Evolutionary conservation across 2,888 invertebrate species (phyloP).

Genomic region (Agelastica alni): DNA sequence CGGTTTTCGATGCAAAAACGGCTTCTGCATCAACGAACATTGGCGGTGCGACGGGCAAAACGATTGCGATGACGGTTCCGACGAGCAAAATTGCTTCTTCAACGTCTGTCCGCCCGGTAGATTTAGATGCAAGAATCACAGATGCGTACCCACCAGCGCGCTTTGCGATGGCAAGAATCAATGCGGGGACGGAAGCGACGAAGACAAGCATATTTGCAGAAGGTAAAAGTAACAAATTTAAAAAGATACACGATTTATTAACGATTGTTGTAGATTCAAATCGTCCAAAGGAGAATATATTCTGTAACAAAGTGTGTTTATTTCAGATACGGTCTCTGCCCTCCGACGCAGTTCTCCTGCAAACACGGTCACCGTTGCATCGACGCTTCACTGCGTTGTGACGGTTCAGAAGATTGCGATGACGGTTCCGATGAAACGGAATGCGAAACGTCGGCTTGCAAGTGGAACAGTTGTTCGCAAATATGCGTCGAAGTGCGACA

Average conservation of each 20-base stretch:
- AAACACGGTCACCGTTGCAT: slow-evolving; percentile 61
- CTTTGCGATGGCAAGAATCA: slow-evolving; percentile 76
- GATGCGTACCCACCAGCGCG: slow-evolving; percentile 50
- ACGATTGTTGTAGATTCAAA: too few species aligned
- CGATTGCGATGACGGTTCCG: slow-evolving; percentile 68
- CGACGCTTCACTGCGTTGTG: slow-evolving; percentile 61
- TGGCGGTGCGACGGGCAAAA: slow-evolving; percentile 69
- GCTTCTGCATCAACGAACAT: slow-evolving; percentile 60
- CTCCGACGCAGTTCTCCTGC: slow-evolving; percentile 55
- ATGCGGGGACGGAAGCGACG: slow-evolving; percentile 77
- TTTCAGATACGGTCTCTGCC: slow-evolving; percentile 47
- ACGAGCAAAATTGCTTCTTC: slow-evolving; percentile 58
- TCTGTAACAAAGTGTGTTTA: too few species aligned
- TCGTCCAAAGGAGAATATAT: too few species aligned
- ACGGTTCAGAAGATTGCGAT: slow-evolving; percentile 62
- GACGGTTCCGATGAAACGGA: slow-evolving; percentile 58
- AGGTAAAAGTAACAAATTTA: too few species aligned
- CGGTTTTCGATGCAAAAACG: slow-evolving; percentile 57
- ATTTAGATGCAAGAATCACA: slow-evolving; percentile 53
- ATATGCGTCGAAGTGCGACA: slow-evolving; percentile 69
- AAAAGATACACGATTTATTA: too few species aligned
- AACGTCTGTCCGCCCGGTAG: slow-evolving; percentile 58
- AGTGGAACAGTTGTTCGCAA: slow-evolving; percentile 79
- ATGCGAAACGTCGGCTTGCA: slow-evolving; percentile 57
- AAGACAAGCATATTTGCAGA: slow-evolving; percentile 54